These are phyloP conservation scores for Hylyphantes graminicola DNA, from an alignment of 1,140 invertebrate genomes.

Conservation along the genomic window DNA sequence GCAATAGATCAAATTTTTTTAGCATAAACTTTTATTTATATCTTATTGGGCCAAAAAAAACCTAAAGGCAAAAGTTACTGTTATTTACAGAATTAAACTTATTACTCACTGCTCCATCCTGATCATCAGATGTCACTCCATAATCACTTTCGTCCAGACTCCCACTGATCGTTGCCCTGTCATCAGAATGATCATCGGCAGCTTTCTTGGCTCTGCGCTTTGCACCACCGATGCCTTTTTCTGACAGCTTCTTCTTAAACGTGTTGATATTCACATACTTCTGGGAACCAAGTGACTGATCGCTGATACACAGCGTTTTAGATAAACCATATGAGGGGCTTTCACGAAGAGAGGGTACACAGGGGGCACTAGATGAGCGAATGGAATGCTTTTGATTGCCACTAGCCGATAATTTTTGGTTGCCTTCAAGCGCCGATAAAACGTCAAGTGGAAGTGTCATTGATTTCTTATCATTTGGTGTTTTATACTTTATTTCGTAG, in stretches of 20 bases:
- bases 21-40: no score
- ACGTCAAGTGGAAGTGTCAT: conserved; percentile 1
- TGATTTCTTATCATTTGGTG: conserved; percentile 1
- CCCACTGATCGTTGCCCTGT: not conserved
- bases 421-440: not conserved
- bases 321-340: not conserved
- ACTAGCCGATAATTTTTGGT: not conserved
- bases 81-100: no score
- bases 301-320: conserved; percentile 35
- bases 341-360: not conserved
- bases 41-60: no score
- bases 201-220: conserved; percentile 16
- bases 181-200: not conserved
- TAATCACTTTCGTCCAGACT: conserved; percentile 48
- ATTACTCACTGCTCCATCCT: conserved; percentile 43
- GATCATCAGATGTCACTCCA: conserved; percentile 49
- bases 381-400: not conserved
- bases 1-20: no score
- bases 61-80: no score
- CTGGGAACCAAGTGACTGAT: conserved; percentile 14
- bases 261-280: conserved; percentile 21
- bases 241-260: conserved; percentile 23
- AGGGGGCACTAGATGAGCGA: conserved; percentile 22
- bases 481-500: not conserved
- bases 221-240: not conserved